phyloP scores from a whole-genome alignment of 1,140 invertebrate species.

The silkworm (Bombyx mori) region DNA sequence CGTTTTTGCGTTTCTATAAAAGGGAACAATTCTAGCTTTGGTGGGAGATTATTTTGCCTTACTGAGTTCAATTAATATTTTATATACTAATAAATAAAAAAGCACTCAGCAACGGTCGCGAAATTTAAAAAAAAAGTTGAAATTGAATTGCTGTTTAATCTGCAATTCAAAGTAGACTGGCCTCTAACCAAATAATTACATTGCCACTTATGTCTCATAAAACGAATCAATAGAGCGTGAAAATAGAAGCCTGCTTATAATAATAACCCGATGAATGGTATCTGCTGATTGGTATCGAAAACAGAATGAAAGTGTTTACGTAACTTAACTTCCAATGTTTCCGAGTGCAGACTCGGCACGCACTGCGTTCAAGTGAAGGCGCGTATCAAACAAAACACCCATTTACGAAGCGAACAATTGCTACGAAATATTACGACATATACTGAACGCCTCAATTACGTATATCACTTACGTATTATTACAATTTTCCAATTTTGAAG shows the following conservation, averaged over 20 bases:
- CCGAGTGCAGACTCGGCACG: constrained; percentile 8
- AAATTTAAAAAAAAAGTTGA: too few relatives aligned
- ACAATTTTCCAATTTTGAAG: constrained; percentile 2
- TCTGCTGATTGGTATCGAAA: constrained; percentile 30
- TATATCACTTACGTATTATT: constrained; percentile 2
- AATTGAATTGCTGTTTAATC: too few relatives aligned
- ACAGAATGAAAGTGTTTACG: constrained; percentile 42
- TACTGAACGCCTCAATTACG: background rate
- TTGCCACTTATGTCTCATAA: background rate
- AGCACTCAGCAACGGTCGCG: too few relatives aligned
- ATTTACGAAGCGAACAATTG: background rate
- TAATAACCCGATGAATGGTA: constrained; percentile 12
- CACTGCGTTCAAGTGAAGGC: constrained; percentile 13
- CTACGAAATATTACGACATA: constrained; percentile 1
- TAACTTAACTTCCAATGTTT: constrained; percentile 30
- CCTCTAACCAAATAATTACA: background rate
- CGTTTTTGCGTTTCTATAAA: too few relatives aligned
- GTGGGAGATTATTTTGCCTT: too few relatives aligned
- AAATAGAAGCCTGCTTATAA: constrained; percentile 14
- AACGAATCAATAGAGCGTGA: constrained; percentile 13
- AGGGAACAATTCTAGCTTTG: too few relatives aligned
- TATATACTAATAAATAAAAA: too few relatives aligned
- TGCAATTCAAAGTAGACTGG: too few relatives aligned
- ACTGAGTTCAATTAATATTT: too few relatives aligned
- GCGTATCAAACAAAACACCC: constrained; percentile 5